Evolutionary conservation across 2,888 invertebrate genomes (phyloP).

Genomic region (Loripinus fragilis): DNA sequence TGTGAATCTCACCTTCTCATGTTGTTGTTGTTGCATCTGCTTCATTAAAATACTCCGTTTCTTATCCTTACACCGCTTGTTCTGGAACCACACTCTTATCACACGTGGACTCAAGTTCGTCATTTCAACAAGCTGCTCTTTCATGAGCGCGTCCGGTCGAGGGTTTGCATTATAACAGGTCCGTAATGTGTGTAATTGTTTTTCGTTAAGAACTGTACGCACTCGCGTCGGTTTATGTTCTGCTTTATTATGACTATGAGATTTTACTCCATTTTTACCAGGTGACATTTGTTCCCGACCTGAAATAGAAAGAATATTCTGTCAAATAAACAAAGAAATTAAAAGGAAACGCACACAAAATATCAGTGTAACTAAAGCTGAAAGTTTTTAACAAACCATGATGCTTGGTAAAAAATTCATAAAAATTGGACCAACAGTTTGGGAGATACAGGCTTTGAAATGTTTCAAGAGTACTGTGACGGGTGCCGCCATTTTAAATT

Average conservation of each 20-base stretch:
- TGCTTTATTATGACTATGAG: slow-evolving; percentile 66
- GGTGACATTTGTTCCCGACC: slow-evolving; percentile 69
- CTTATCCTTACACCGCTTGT: slow-evolving; percentile 84
- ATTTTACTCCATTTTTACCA: slow-evolving; percentile 65
- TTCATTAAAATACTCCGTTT: slow-evolving; percentile 96
- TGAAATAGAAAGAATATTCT: slow-evolving; percentile 42
- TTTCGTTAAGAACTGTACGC: slow-evolving; percentile 99
- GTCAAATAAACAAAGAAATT: too few relatives aligned
- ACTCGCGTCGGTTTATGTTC: slow-evolving; percentile 96
- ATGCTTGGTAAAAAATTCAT: too few relatives aligned
- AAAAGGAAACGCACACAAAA: too few relatives aligned
- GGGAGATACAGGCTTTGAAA: too few relatives aligned
- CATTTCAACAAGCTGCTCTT: slow-evolving; percentile 99
- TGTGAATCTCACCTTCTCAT: slow-evolving; percentile 84
- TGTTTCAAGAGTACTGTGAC: too few relatives aligned
- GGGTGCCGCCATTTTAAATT: too few relatives aligned
- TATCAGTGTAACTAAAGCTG: too few relatives aligned
- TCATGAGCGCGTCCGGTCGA: slow-evolving; percentile 99
- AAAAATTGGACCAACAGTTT: too few relatives aligned
- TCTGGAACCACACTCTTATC: slow-evolving; percentile 99
- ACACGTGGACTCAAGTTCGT: slow-evolving; percentile 98
- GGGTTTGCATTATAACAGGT: slow-evolving; percentile 99
- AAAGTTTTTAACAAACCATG: too few relatives aligned
- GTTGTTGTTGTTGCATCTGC: slow-evolving; percentile 98
- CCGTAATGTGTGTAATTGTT: slow-evolving; percentile 97